Percentiles rank a stretch among this genome's conserved stretches.
phyloP scores from a whole-genome alignment of 2,888 invertebrate genomes.

The Thera obeliscata region DNA sequence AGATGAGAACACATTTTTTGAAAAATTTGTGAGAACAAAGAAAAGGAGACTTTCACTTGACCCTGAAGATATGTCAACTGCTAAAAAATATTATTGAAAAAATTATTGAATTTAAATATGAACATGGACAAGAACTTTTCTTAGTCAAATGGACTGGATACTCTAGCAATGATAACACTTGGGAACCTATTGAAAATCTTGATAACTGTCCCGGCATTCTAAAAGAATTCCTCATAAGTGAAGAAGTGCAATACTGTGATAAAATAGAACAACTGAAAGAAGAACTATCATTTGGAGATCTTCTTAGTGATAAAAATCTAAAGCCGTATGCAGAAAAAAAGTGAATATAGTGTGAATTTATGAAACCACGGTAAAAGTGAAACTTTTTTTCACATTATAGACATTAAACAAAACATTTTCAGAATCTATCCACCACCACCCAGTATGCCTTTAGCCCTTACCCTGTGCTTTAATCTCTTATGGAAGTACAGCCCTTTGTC shows the following conservation, averaged over 20 bases:
- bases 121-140: conserved; percentile 84
- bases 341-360: too few relatives aligned
- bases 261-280: conserved; percentile 66
- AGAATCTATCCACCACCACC: too few relatives aligned
- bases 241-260: conserved; percentile 65
- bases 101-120: conserved; percentile 86
- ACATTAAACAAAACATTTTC: too few relatives aligned
- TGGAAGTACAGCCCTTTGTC: conserved; percentile 29
- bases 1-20: conserved; percentile 64
- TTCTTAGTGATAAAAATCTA: conserved; percentile 72
- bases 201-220: conserved; percentile 84
- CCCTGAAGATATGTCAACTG: conserved; percentile 50
- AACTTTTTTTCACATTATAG: too few relatives aligned
- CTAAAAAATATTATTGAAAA: conserved; percentile 88
- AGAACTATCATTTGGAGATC: conserved; percentile 72
- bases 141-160: conserved; percentile 95
- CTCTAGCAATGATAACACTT: conserved; percentile 88
- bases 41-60: conserved; percentile 64
- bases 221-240: conserved; percentile 58
- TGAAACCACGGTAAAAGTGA: too few relatives aligned
- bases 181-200: conserved; percentile 93
- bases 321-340: too few relatives aligned
- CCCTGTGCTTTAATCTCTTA: conserved; percentile 25
- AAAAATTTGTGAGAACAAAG: conserved; percentile 61
- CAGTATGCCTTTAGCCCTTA: too few relatives aligned